Base-by-base conservation (phyloP, 1,140 invertebrate genomes). In the Cydia strobilella region DNA sequence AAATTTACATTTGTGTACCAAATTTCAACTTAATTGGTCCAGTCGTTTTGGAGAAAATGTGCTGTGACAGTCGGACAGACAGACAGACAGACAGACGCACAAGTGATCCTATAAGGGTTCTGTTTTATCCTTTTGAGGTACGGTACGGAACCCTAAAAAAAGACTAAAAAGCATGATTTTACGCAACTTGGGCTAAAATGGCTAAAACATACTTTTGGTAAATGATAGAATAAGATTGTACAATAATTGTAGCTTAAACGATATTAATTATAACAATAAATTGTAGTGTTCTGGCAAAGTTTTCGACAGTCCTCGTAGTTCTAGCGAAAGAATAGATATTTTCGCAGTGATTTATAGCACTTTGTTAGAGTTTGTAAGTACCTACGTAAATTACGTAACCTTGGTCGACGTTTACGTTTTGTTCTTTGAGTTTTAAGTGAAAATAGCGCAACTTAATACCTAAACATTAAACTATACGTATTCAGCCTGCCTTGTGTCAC, bases 231-330 rank as follows among this genome's bases (percentile, higher is more conserved):
- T 51, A 51, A 51, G 48, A 51, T 51, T 51, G n/a, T n/a, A n/a
- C n/a, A n/a, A n/a, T n/a, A n/a, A n/a, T 9, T 42, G 39, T 42
- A 10, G 39, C 39, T 51, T 13, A 51, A 51, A n/a, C 48, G 48
- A n/a, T 51, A 51, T 51, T 51, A 51, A 51, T 51, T 51, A 51
- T 15, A 51, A n/a, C n/a, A 15, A 51, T 51, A 51, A 51, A 51
- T 18, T 51, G 48, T 51, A 51, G 1, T n/a, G 48, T 51, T 51
- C 4, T 51, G 13, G 48, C 48, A 2, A n/a, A 51, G 48, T 51
- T 51, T 1, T 51, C 10, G 48, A 15, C 3, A n/a, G 48, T 51
- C n/a, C 48, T 51, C 12, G 48, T 51, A 51, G 48, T 51, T 51
- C 6, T 51, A 51, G 48, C 48, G 4, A 51, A 51, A 51, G 48